A percentile compares a stretch with the other conserved stretches of the same genome.
Conservation (phyloP, 2,888 invertebrate genomes). For the Ennomos erosarius region DNA sequence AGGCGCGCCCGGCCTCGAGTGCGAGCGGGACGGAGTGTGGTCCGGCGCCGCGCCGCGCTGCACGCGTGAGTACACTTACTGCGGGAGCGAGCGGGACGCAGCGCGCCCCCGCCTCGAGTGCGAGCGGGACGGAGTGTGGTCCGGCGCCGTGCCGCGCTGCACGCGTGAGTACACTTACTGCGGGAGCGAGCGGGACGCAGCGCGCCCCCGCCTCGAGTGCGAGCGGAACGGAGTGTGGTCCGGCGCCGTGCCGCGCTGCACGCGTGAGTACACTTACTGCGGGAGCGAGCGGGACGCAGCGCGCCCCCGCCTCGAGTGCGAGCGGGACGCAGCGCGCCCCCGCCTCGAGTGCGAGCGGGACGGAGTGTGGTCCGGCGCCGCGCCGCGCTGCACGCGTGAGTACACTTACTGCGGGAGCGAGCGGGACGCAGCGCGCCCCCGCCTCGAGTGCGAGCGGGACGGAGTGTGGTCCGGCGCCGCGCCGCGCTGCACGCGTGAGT, state of each 20-base stretch:
- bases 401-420: conserved; percentile 16
- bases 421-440: no score
- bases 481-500: no score
- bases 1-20: conserved; percentile 92
- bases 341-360: no score
- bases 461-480: no score
- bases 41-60: conserved; percentile 91
- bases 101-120: conserved; percentile 52
- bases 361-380: conserved; percentile 53
- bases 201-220: conserved; percentile 55
- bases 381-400: conserved; percentile 91
- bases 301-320: conserved; percentile 55
- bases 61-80: conserved; percentile 84
- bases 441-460: no score
- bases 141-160: conserved; percentile 88
- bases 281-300: no score
- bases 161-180: conserved; percentile 83
- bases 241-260: conserved; percentile 88
- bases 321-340: no score
- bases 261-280: conserved; percentile 82
- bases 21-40: conserved; percentile 92
- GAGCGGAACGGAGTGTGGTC: no score
- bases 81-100: no score
- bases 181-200: no score
- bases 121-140: conserved; percentile 19